Percentiles rank a stretch among this genome's conserved stretches.
phyloP scores from a whole-genome alignment of 2,113 vertebrate genomes.

The Perca schrenkii region DNA sequence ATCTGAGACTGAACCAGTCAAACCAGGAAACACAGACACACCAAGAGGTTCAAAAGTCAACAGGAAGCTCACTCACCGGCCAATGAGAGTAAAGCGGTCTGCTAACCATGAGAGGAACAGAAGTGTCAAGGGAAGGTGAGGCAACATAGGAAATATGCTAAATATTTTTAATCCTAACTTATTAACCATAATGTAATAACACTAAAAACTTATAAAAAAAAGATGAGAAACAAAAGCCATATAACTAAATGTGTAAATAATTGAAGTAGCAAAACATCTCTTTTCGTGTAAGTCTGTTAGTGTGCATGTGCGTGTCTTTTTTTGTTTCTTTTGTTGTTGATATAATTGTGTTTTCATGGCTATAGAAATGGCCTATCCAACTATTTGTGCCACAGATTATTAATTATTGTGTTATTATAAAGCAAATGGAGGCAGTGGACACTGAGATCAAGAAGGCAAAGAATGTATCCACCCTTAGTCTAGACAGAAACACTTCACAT shows the following conservation, averaged over 20 bases:
- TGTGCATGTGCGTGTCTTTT: not conserved
- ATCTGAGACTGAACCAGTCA: slow-evolving; percentile 87
- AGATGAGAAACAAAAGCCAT: not conserved
- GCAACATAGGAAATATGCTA: slow-evolving; percentile 89
- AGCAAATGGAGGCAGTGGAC: not conserved
- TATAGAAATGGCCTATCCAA: not conserved
- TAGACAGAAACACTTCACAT: slow-evolving; percentile 39
- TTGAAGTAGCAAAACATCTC: not conserved
- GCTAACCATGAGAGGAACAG: slow-evolving; percentile 93
- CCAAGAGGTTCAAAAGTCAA: slow-evolving; percentile 82
- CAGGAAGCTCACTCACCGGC: slow-evolving; percentile 92
- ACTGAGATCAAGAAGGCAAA: slow-evolving; percentile 10
- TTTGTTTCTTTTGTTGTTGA: slow-evolving; percentile 4
- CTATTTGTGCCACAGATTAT: slow-evolving; percentile 24
- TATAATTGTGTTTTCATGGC: slow-evolving; percentile 1
- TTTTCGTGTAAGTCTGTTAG: slow-evolving; percentile 14
- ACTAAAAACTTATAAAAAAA: not conserved
- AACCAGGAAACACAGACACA: slow-evolving; percentile 88
- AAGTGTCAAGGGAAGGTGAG: slow-evolving; percentile 94
- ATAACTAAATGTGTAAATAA: slow-evolving; percentile 37
- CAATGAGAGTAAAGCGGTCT: slow-evolving; percentile 96
- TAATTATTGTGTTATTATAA: not conserved
- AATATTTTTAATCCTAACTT: slow-evolving; percentile 35
- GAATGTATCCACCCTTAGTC: not conserved
- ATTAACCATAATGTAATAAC: slow-evolving; percentile 12